A percentile compares a stretch with the other conserved stretches of the same genome.
These are phyloP conservation scores for Tragelaphus eurycerus DNA, from an alignment of 2,797 vertebrate species.

Conservation along the genomic window DNA sequence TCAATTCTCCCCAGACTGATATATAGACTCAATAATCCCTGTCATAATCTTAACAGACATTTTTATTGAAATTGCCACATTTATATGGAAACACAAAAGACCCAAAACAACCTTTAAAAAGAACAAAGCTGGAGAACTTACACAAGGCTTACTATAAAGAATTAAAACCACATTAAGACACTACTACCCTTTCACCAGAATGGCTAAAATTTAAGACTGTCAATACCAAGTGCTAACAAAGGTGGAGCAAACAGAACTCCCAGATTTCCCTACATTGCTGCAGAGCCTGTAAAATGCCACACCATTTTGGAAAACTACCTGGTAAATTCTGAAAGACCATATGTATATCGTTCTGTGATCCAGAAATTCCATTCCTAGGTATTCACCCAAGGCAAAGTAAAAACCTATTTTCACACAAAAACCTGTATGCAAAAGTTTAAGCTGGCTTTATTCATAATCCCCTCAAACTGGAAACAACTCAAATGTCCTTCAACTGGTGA, in stretches of 20 bases:
- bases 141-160: neutral
- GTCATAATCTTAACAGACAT: neutral
- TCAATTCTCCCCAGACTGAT: neutral
- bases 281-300: neutral
- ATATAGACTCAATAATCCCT: neutral
- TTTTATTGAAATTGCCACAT: neutral
- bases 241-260: neutral
- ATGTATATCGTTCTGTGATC: neutral
- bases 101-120: neutral
- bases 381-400: neutral
- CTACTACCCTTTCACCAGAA: neutral
- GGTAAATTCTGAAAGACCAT: neutral
- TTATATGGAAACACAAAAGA: neutral
- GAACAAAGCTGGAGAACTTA: neutral
- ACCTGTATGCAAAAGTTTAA: neutral
- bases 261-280: neutral
- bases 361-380: neutral
- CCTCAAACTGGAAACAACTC: neutral
- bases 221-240: neutral
- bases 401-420: neutral
- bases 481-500: neutral
- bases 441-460: neutral
- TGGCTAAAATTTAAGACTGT: neutral
- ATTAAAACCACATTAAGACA: neutral
- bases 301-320: neutral